These are phyloP conservation scores for Hybos culiciformis DNA, from an alignment of 2,888 invertebrate species.

Conservation along the genomic window DNA sequence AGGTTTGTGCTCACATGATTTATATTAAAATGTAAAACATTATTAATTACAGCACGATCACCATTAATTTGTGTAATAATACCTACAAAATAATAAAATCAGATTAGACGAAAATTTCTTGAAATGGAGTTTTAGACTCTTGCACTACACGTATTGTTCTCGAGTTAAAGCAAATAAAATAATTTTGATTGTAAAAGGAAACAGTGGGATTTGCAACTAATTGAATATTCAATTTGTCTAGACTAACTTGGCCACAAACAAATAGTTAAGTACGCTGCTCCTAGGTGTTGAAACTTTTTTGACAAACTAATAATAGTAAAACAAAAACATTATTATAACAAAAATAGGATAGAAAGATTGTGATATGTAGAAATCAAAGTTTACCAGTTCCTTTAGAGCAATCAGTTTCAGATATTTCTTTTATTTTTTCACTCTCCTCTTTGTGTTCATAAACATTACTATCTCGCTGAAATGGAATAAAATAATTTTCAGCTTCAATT, in stretches of 20 bases:
- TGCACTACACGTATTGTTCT: no score
- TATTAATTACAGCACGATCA: conserved; percentile 45
- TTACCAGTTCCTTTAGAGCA: conserved; percentile 22
- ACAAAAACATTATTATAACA: no score
- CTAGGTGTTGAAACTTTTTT: no score
- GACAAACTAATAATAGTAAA: no score
- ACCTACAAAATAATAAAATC: conserved; percentile 35
- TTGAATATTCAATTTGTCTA: no score
- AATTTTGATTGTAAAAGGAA: no score
- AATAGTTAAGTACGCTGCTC: no score
- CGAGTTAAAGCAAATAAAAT: no score
- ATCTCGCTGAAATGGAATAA: conserved; percentile 11
- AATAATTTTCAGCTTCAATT: conserved; percentile 4
- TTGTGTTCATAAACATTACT: neutral
- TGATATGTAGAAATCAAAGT: neutral
- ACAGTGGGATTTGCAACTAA: no score
- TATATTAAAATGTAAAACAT: conserved; percentile 41
- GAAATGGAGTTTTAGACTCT: no score
- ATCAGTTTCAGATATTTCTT: conserved; percentile 10
- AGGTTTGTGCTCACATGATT: conserved; percentile 15
- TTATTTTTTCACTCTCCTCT: neutral
- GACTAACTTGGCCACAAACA: no score
- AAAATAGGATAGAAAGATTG: no score
- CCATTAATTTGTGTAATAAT: conserved; percentile 42
- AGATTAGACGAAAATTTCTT: neutral